These are phyloP conservation scores for Oryzias celebensis DNA, from an alignment of 2,113 vertebrate species.

Conservation along the genomic window DNA sequence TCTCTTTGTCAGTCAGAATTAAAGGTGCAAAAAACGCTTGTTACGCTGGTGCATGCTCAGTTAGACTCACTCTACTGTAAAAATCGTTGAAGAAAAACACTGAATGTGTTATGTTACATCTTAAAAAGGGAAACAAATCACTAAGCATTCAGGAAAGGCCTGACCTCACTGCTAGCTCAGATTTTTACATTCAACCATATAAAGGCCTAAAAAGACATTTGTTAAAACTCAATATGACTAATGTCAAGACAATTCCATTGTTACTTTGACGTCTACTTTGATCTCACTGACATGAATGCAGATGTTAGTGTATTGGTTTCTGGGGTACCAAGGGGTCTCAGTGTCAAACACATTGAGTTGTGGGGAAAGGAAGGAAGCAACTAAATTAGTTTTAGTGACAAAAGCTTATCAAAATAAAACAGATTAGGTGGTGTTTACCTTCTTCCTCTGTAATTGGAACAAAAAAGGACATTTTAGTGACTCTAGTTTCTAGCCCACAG, in stretches of 20 bases:
- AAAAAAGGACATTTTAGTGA: not conserved
- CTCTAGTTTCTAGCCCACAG: too few relatives aligned
- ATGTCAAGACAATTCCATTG: not conserved
- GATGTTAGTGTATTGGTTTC: slow-evolving; percentile 2
- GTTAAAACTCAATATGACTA: not conserved
- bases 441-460: slow-evolving; percentile 84
- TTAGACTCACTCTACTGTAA: too few relatives aligned
- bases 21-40: not conserved
- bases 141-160: too few relatives aligned
- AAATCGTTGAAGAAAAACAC: too few relatives aligned
- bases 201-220: too few relatives aligned
- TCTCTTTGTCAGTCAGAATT: slow-evolving; percentile 51
- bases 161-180: too few relatives aligned
- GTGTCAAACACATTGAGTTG: slow-evolving; percentile 66
- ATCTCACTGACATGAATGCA: not conserved
- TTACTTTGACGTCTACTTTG: too few relatives aligned
- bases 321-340: slow-evolving; percentile 33
- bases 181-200: too few relatives aligned
- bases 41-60: too few relatives aligned
- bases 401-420: slow-evolving; percentile 45
- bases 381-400: slow-evolving; percentile 58
- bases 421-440: slow-evolving; percentile 81
- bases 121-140: too few relatives aligned
- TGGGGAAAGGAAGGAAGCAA: slow-evolving; percentile 49
- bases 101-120: too few relatives aligned